Percentiles rank a stretch among this genome's conserved stretches.
phyloP scores from a whole-genome alignment of 2,797 vertebrate species.

The Gallinago stenura region DNA sequence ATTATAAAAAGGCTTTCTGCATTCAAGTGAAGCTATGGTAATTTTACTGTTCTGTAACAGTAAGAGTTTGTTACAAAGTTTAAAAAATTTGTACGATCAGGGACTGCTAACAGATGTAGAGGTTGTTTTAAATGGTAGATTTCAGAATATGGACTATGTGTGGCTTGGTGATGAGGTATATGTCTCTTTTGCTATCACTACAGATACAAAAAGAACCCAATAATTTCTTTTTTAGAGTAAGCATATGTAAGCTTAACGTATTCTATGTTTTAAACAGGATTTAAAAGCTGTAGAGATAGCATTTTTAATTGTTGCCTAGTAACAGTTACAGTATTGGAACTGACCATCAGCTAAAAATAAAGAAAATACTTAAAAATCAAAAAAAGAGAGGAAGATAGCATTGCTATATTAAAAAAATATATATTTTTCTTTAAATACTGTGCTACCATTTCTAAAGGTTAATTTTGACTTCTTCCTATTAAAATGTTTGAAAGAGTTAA shows the following conservation, averaged over 20 bases:
- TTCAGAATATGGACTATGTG: neutral
- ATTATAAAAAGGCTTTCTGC: neutral
- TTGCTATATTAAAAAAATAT: constrained; percentile 20
- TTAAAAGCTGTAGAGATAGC: constrained; percentile 47
- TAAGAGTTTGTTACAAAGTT: neutral
- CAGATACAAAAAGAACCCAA: neutral
- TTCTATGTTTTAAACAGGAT: constrained; percentile 50
- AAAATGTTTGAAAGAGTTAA: constrained; percentile 24
- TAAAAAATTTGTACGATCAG: neutral
- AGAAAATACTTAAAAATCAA: neutral
- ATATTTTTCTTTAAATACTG: neutral
- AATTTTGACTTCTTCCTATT: constrained; percentile 1
- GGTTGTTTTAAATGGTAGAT: neutral
- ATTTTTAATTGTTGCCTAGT: constrained; percentile 79
- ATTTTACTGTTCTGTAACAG: neutral
- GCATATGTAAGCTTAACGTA: constrained; percentile 2
- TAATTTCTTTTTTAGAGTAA: constrained; percentile 1
- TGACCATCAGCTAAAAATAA: constrained; percentile 48
- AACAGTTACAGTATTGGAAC: constrained; percentile 61
- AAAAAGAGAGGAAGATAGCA: neutral
- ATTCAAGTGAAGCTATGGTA: neutral
- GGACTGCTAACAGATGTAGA: neutral
- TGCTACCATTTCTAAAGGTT: neutral
- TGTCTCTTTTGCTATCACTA: neutral
- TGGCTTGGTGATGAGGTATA: neutral